Evolutionary conservation across 2,888 invertebrate genomes (phyloP).

Genomic region (Agonopterix subpropinquella): DNA sequence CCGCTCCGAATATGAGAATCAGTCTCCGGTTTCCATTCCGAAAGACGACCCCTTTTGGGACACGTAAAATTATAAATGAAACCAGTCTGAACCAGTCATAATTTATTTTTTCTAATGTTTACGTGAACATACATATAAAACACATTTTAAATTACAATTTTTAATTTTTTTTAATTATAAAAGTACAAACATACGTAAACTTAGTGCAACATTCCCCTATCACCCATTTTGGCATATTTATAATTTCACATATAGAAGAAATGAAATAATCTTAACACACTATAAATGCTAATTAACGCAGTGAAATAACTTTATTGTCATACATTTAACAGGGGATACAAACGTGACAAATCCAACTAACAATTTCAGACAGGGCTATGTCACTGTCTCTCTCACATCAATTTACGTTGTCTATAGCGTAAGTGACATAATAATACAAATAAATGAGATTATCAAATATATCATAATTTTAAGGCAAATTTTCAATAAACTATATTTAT

Average conservation of each 20-base stretch:
- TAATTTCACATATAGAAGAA: slow-evolving; percentile 4
- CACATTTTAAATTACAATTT: slow-evolving; percentile 39
- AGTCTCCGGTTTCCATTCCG: slow-evolving; percentile 40
- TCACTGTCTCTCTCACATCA: no score
- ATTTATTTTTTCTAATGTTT: slow-evolving; percentile 53
- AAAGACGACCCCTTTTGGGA: slow-evolving; percentile 61
- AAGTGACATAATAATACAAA: not conserved
- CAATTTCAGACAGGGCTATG: not conserved
- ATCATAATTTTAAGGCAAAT: not conserved
- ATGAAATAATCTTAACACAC: slow-evolving; percentile 14
- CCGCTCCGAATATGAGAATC: slow-evolving; percentile 29
- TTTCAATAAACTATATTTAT: not conserved
- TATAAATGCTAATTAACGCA: slow-evolving; percentile 52
- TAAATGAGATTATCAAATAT: slow-evolving; percentile 1
- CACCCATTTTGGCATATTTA: slow-evolving; percentile 24
- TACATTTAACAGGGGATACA: slow-evolving; percentile 10
- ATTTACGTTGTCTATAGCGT: not conserved
- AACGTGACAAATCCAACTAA: slow-evolving; percentile 14
- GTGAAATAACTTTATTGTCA: slow-evolving; percentile 40
- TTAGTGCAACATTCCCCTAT: slow-evolving; percentile 29
- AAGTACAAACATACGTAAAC: slow-evolving; percentile 63
- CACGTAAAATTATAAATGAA: slow-evolving; percentile 29
- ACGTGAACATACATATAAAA: slow-evolving; percentile 56
- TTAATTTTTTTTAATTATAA: slow-evolving; percentile 48
- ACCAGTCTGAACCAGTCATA: slow-evolving; percentile 46